phyloP scores from a whole-genome alignment of 2,888 invertebrate species.

The Cantharis nigra region DNA sequence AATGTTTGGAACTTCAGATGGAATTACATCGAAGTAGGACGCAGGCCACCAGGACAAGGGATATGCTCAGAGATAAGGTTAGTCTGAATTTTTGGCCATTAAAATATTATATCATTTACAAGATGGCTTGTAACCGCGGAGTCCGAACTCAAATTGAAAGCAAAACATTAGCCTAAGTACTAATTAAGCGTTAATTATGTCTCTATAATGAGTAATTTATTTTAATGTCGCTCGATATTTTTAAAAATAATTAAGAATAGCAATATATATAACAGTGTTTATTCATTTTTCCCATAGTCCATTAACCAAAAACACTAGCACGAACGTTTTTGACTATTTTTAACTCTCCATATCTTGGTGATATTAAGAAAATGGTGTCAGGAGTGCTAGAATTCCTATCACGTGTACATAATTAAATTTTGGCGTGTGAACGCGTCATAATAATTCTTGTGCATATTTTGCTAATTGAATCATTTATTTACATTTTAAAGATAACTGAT shows the following conservation, averaged over 20 bases:
- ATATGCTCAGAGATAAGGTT: constrained; percentile 91
- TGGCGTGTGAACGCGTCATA: not conserved
- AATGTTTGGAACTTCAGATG: constrained; percentile 82
- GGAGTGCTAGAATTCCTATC: not conserved
- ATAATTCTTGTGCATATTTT: not conserved
- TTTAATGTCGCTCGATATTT: not conserved
- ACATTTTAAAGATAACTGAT: not conserved
- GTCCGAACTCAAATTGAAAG: not conserved
- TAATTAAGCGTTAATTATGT: not conserved
- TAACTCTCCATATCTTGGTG: not conserved
- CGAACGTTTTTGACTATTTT: not conserved
- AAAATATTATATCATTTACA: not conserved
- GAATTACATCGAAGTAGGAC: constrained; percentile 84
- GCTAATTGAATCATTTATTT: not conserved
- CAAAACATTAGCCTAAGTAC: not conserved
- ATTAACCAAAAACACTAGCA: not conserved
- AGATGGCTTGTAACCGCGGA: not conserved
- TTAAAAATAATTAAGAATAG: not conserved
- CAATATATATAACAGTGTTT: too few species aligned
- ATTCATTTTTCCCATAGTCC: not conserved
- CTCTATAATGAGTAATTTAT: not conserved
- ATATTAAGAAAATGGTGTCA: not conserved
- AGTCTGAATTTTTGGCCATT: constrained; percentile 40
- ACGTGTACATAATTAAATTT: not conserved
- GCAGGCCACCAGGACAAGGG: constrained; percentile 84